Evolutionary conservation across 30 jellyfish, hydroid and myxozoan genomes (phyloP).

Genomic region (Morbakka virulenta): DNA sequence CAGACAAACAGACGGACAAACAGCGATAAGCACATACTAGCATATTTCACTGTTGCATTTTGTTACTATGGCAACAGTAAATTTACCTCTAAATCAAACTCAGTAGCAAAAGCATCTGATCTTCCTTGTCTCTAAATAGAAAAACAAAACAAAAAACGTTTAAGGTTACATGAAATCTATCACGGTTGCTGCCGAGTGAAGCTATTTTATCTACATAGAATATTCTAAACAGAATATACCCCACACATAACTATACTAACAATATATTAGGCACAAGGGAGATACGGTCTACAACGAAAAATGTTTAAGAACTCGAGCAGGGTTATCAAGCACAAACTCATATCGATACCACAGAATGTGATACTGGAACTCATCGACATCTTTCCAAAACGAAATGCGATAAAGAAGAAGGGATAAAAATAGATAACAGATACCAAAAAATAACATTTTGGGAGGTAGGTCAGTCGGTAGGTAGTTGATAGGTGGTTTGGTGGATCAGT

Average conservation of each 20-base stretch:
- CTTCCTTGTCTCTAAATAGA: conserved; percentile 81
- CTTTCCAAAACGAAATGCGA: no score
- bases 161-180: no score
- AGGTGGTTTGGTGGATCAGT: no score
- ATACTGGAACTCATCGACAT: no score
- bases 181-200: not conserved
- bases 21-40: not conserved
- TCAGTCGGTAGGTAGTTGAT: no score
- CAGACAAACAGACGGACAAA: not conserved
- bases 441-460: no score
- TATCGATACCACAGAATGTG: no score
- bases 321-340: no score
- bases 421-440: no score
- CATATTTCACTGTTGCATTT: not conserved
- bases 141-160: not conserved
- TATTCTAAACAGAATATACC: not conserved
- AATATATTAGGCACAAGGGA: not conserved
- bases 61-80: not conserved
- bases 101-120: conserved; percentile 97
- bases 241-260: not conserved
- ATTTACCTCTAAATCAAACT: conserved; percentile 83
- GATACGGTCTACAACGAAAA: not conserved
- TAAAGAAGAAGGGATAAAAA: no score
- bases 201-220: not conserved
- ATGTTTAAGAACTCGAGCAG: no score